phyloP scores from a whole-genome alignment of 2,888 invertebrate genomes.

The Hybos culiciformis region DNA sequence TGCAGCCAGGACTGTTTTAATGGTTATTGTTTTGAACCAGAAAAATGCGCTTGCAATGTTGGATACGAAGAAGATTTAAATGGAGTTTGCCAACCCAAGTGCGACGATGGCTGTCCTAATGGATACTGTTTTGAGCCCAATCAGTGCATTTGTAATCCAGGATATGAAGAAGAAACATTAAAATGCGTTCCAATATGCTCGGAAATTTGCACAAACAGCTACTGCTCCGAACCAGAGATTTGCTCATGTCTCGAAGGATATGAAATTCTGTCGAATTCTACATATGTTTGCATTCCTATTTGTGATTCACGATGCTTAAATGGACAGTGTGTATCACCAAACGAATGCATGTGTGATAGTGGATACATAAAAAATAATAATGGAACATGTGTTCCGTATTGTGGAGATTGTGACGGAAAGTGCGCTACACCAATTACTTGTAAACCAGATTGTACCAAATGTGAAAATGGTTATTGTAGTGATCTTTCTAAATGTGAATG shows the following conservation, averaged over 20 bases:
- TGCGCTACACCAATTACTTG: background rate
- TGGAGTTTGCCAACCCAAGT: constrained; percentile 41
- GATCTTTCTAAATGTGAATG: constrained; percentile 16
- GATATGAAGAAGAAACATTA: constrained; percentile 16
- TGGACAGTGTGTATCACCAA: constrained; percentile 23
- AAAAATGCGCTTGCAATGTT: constrained; percentile 30
- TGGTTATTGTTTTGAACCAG: constrained; percentile 19
- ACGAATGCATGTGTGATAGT: constrained; percentile 17
- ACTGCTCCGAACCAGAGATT: constrained; percentile 17
- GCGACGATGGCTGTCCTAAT: constrained; percentile 57
- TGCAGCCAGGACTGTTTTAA: constrained; percentile 2
- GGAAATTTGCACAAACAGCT: constrained; percentile 16
- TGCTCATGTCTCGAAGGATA: constrained; percentile 18
- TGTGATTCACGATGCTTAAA: constrained; percentile 29
- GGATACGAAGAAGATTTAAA: constrained; percentile 16
- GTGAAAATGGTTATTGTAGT: constrained; percentile 10
- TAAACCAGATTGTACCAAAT: background rate
- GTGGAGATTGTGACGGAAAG: constrained; percentile 21
- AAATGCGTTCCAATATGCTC: constrained; percentile 8
- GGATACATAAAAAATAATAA: constrained; percentile 32
- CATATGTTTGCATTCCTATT: constrained; percentile 3
- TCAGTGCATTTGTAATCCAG: constrained; percentile 48
- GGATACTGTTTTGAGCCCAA: constrained; percentile 60
- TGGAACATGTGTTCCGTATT: constrained; percentile 41
- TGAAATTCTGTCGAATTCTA: background rate